Percentiles rank a stretch among this genome's conserved stretches.
These are phyloP conservation scores for Pemphredon lugubris DNA, from an alignment of 2,888 invertebrate genomes.

Conservation along the genomic window DNA sequence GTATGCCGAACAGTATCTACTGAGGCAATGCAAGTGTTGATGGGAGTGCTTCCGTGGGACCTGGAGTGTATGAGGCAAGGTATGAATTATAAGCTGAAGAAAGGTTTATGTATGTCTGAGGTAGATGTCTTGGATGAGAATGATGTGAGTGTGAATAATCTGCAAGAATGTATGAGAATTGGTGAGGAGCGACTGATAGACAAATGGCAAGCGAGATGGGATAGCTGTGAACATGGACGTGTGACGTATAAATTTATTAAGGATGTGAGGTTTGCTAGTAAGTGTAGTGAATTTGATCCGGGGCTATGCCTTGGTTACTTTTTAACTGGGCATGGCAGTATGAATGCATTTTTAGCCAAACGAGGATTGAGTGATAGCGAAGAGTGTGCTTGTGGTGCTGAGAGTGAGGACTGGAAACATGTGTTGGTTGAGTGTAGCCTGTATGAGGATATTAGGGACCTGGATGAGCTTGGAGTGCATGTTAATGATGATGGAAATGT, in stretches of 20 bases:
- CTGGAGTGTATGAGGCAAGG: conserved; percentile 32
- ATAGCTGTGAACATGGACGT: not conserved
- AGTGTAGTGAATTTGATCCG: conserved; percentile 6
- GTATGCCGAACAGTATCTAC: conserved; percentile 54
- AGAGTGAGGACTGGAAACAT: conserved; percentile 8
- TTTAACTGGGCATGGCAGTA: not conserved
- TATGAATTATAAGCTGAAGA: not conserved
- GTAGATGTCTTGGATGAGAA: not conserved
- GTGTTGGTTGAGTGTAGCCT: not conserved
- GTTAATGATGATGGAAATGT: not conserved
- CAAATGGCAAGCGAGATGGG: conserved; percentile 11
- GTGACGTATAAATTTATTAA: conserved; percentile 15
- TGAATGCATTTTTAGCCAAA: conserved; percentile 10
- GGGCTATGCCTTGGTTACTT: not conserved
- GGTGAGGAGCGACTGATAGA: conserved; percentile 1
- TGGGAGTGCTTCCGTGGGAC: conserved; percentile 47
- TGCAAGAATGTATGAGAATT: conserved; percentile 1
- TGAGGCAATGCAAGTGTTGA: conserved; percentile 47
- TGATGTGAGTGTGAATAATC: not conserved
- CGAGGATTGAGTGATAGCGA: not conserved
- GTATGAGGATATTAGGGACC: not conserved
- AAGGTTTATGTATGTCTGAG: not conserved
- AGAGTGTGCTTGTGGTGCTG: conserved; percentile 2
- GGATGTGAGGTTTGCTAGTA: conserved; percentile 1
- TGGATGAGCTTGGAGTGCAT: conserved; percentile 2